These are phyloP conservation scores for Aphaenogaster ashmeadi DNA, from an alignment of 1,140 invertebrate species.

Conservation along the genomic window DNA sequence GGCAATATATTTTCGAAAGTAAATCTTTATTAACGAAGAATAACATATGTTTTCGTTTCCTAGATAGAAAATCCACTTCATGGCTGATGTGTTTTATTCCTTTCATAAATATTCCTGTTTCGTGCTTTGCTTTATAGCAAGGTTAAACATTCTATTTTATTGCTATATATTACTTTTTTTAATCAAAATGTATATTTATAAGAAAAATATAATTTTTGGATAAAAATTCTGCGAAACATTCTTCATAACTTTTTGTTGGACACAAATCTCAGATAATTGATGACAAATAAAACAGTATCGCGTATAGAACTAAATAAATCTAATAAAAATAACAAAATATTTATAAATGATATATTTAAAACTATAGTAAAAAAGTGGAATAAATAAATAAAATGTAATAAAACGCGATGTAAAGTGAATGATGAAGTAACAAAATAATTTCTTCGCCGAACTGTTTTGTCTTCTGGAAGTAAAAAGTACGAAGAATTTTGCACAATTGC, in stretches of 20 bases:
- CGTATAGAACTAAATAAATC: not conserved
- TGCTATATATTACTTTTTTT: not conserved
- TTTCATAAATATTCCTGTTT: conserved; percentile 9
- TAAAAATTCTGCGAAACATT: not conserved
- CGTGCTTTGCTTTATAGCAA: not conserved
- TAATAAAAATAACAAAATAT: not conserved
- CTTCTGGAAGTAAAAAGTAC: conserved; percentile 25
- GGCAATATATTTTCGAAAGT: conserved; percentile 2
- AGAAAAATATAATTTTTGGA: not conserved
- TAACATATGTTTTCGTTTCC: conserved; percentile 12
- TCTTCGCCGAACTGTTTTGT: not conserved
- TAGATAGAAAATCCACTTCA: conserved; percentile 10
- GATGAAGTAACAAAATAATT: not conserved
- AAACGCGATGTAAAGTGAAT: not conserved
- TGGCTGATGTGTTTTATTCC: conserved; percentile 8
- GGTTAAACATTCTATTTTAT: conserved; percentile 12
- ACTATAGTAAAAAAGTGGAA: not conserved
- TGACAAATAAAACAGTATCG: not conserved
- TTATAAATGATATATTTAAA: not conserved
- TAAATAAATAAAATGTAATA: not conserved
- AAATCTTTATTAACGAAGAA: conserved; percentile 39
- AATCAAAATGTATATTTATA: conserved; percentile 5
- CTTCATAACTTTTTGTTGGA: not conserved
- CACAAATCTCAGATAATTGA: not conserved
- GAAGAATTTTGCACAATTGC: conserved; percentile 54